Percentiles rank a stretch among this genome's conserved stretches.
Conservation (phyloP, 2,113 vertebrate species). For the Barbus barbus region DNA sequence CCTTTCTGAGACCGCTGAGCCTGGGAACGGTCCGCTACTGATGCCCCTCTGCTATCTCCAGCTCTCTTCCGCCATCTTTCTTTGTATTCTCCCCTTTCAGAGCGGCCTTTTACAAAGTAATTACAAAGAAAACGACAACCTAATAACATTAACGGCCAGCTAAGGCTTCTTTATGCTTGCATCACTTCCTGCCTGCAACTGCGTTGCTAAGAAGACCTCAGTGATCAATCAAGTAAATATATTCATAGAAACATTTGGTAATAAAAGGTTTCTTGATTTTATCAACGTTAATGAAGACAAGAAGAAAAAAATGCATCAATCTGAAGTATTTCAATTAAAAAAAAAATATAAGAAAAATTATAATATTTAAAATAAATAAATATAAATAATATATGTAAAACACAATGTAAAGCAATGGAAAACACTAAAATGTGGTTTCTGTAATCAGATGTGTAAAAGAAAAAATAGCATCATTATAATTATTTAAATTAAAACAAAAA, state of each 20-base stretch:
- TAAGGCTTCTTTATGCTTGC: conserved; percentile 27
- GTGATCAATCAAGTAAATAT: not conserved
- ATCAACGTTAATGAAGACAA: not conserved
- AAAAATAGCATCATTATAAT: no score
- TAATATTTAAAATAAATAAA: no score
- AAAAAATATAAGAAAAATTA: no score
- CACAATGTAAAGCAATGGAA: no score
- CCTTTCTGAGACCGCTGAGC: conserved; percentile 38
- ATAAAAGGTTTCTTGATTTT: not conserved
- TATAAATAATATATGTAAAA: no score
- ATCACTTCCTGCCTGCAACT: not conserved
- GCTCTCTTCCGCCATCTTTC: conserved; percentile 40
- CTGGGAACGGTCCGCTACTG: conserved; percentile 42
- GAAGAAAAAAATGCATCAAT: not conserved
- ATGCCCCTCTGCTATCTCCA: conserved; percentile 40
- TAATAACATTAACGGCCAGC: conserved; percentile 54
- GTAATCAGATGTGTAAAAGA: no score
- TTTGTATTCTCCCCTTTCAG: not conserved
- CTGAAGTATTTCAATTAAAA: no score
- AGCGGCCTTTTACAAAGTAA: conserved; percentile 43
- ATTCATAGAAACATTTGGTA: not conserved
- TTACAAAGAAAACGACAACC: conserved; percentile 59
- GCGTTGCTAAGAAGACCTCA: not conserved
- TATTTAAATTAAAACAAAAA: no score
- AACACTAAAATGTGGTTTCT: no score